Evolutionary conservation across 2,888 invertebrate genomes (phyloP).

Genomic region (Hoplodrina blanda): DNA sequence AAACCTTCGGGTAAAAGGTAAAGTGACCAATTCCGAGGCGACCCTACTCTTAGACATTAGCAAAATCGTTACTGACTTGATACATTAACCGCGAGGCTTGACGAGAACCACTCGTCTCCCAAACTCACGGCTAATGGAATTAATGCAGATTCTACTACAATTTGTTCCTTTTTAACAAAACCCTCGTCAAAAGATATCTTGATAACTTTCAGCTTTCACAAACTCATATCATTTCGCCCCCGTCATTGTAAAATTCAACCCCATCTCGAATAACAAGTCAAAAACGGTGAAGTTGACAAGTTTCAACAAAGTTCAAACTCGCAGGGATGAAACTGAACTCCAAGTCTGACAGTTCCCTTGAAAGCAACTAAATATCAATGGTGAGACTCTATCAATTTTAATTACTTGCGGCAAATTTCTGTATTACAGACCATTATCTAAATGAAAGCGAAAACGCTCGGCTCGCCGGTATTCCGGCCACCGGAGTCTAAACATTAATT

Average conservation of each 20-base stretch:
- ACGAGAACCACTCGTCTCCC: conserved; percentile 59
- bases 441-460: conserved; percentile 75
- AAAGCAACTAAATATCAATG: conserved; percentile 73
- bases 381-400: conserved; percentile 78
- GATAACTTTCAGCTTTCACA: conserved; percentile 46
- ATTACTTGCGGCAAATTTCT: conserved; percentile 79
- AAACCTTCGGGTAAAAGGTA: conserved; percentile 73
- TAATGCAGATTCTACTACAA: conserved; percentile 43
- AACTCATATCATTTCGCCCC: conserved; percentile 51
- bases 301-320: conserved; percentile 46
- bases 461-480: conserved; percentile 50
- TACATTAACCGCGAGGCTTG: conserved; percentile 76
- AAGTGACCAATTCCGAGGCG: conserved; percentile 73
- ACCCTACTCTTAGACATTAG: conserved; percentile 82
- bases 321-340: conserved; percentile 47
- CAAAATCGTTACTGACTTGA: conserved; percentile 80
- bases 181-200: conserved; percentile 46
- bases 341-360: conserved; percentile 51
- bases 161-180: conserved; percentile 43
- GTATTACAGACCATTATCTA: conserved; percentile 80
- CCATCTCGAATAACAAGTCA: conserved; percentile 54
- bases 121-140: conserved; percentile 49
- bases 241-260: conserved; percentile 51
- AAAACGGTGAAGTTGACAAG: conserved; percentile 49
- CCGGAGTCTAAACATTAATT: conserved; percentile 56